Percentiles rank a stretch among this genome's conserved stretches.
Conservation (phyloP, 2,113 vertebrate genomes). For the Nyctereutes procyonoides region DNA sequence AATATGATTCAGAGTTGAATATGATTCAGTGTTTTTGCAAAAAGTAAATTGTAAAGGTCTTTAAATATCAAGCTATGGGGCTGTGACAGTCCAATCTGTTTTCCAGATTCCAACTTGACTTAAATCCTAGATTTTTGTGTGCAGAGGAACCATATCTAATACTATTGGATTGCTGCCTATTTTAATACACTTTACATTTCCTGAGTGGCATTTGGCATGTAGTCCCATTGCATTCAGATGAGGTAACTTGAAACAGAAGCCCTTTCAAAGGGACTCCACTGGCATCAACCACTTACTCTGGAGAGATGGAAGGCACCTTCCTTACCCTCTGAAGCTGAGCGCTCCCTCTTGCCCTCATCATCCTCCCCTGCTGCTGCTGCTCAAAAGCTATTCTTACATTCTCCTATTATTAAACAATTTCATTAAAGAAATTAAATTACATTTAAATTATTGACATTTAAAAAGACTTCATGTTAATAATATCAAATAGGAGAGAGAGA, state of each 20-base stretch:
- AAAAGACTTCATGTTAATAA: slow-evolving; percentile 66
- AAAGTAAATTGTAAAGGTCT: background rate
- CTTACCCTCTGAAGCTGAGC: background rate
- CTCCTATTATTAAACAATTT: slow-evolving; percentile 74
- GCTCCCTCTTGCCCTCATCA: background rate
- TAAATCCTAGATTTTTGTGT: slow-evolving; percentile 42
- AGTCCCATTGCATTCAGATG: background rate
- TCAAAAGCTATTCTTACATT: slow-evolving; percentile 50
- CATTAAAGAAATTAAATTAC: slow-evolving; percentile 76
- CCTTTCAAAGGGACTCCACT: background rate
- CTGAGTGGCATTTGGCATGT: slow-evolving; percentile 10
- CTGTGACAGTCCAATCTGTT: background rate
- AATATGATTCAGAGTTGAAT: background rate
- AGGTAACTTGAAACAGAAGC: slow-evolving; percentile 49
- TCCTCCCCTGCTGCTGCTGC: background rate
- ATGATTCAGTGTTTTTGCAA: background rate
- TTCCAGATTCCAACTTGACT: slow-evolving; percentile 53
- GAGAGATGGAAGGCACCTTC: slow-evolving; percentile 46
- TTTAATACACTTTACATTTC: slow-evolving; percentile 46
- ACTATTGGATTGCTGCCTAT: background rate
- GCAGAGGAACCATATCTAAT: background rate
- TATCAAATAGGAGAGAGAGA: slow-evolving; percentile 71
- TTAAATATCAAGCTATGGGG: background rate
- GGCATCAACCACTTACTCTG: background rate
- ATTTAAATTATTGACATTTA: slow-evolving; percentile 74